Conservation (phyloP, 1,140 invertebrate genomes). For the Hylaeus volcanicus region DNA sequence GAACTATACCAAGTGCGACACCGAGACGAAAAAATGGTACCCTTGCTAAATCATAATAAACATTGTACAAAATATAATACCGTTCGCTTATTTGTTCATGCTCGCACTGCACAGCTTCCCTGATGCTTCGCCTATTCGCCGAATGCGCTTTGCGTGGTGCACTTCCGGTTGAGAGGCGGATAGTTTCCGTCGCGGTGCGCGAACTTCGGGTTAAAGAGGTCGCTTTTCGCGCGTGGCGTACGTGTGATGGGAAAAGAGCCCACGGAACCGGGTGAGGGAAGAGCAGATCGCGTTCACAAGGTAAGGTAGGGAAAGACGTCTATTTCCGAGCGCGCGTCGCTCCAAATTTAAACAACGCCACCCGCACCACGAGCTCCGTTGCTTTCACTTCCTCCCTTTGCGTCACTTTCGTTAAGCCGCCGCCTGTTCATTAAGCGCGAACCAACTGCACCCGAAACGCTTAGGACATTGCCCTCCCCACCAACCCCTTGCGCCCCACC, state of each 20-base stretch:
- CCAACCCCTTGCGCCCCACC: no score
- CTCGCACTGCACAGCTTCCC: background rate
- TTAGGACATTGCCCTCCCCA: conserved; percentile 11
- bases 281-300: conserved; percentile 49
- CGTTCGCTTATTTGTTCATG: no score
- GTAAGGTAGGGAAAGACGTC: conserved; percentile 57
- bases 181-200: conserved; percentile 8
- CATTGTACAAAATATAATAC: no score
- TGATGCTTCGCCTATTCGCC: background rate
- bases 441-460: background rate
- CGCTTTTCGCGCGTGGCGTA: background rate
- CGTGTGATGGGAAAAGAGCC: conserved; percentile 40
- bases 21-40: no score
- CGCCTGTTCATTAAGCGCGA: conserved; percentile 54
- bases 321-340: conserved; percentile 61
- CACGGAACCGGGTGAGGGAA: conserved; percentile 23
- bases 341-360: conserved; percentile 69
- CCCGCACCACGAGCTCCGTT: conserved; percentile 47
- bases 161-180: conserved; percentile 8
- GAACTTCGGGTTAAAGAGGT: conserved; percentile 4
- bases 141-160: background rate
- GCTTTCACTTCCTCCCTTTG: conserved; percentile 41
- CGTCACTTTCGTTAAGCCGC: conserved; percentile 57
- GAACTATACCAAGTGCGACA: no score
- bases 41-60: no score